Base-by-base conservation (phyloP, 1,140 invertebrate genomes). In the Phocides pigmalion region DNA sequence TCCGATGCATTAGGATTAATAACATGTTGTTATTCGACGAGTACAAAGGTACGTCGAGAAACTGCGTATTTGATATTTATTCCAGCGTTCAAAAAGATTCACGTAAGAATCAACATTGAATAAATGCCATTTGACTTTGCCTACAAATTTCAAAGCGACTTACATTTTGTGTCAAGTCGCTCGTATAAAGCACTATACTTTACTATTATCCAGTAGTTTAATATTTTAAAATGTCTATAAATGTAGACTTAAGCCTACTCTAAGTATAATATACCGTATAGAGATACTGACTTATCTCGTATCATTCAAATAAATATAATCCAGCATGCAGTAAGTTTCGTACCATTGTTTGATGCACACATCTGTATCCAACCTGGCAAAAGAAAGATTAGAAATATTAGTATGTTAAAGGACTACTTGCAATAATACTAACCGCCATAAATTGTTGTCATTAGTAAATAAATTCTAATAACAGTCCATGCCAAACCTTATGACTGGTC, bases 331-430 rank as follows among this genome's bases (percentile, higher is more conserved):
- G 75, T 82, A 87, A 84, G 74, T 83, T 86, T 70, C 79, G 69
- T 82, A 84, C 79, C 84, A 78, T 66, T 69, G 62, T 82, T 84
- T 76, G 67, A 85, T 90, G 87, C 87, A 89, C 87, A 90, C 87
- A 82, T 76, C 87, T 87, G 86, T 81, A 73, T 70, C 73, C 66
- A 72, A 76, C 74, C 79, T 77, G 69, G 66, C 67, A 37, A 3
- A 76, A 67, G 14, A 64, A 61, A 62, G 9, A 63, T 15, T 49
- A 35, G 16, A 1, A 50, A 2, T 2, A 51, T 50, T 28, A 51
- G n/a, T 11, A 42, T 56, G 9, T 32, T 32, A 11, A 32, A 22
- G 20, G 5, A 22, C 20, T 22, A 22, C n/a, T n/a, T n/a, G n/a
- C n/a, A n/a, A n/a, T n/a, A n/a, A n/a, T n/a, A n/a, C n/a, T n/a